A percentile compares a stretch with the other conserved stretches of the same genome.
phyloP scores from a whole-genome alignment of 2,888 invertebrate species.

The Ectemnius continuus region DNA sequence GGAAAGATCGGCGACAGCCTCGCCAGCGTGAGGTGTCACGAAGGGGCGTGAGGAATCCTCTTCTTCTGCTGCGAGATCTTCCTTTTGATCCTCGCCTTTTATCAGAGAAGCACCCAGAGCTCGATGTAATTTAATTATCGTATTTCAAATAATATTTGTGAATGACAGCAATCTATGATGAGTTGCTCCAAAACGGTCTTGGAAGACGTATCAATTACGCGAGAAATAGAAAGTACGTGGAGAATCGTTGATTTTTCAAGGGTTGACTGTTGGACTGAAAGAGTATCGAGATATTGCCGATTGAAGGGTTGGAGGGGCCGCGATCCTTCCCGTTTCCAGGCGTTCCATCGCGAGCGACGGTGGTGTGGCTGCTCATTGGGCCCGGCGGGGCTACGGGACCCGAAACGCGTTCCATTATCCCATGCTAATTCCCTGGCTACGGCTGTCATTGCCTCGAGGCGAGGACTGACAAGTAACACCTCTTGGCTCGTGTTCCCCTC shows the following conservation, averaged over 20 bases:
- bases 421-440: slow-evolving; percentile 77
- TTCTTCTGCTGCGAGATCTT: slow-evolving; percentile 15
- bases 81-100: slow-evolving; percentile 11
- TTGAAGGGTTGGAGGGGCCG: not conserved
- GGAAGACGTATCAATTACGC: no score
- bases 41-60: slow-evolving; percentile 67
- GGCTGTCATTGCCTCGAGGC: slow-evolving; percentile 77
- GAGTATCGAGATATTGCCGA: slow-evolving; percentile 12
- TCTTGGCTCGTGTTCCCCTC: slow-evolving; percentile 71
- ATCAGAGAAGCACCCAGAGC: not conserved
- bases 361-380: slow-evolving; percentile 66
- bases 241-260: no score
- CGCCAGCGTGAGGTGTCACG: slow-evolving; percentile 68
- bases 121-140: slow-evolving; percentile 34
- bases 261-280: no score
- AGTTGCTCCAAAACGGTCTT: no score
- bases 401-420: slow-evolving; percentile 76
- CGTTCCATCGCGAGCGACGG: slow-evolving; percentile 42
- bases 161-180: no score
- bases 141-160: slow-evolving; percentile 8
- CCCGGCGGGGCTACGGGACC: slow-evolving; percentile 71
- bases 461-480: slow-evolving; percentile 77
- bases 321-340: slow-evolving; percentile 63
- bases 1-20: slow-evolving; percentile 60
- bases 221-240: no score